Base-by-base conservation (phyloP, 2,888 invertebrate genomes). In the Panopea generosa region DNA sequence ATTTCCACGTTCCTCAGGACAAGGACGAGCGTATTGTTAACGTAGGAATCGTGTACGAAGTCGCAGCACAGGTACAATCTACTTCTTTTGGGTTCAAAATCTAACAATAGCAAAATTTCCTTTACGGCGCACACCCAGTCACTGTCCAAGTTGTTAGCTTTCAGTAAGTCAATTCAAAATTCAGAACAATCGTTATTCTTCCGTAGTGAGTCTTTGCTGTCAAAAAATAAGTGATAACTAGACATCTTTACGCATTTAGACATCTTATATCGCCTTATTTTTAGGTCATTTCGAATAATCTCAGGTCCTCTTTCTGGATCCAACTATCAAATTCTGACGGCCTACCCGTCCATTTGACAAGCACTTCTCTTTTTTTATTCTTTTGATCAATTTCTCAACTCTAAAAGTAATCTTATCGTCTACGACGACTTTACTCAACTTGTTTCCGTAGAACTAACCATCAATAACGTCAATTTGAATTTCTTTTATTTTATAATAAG, bases 31-130 rank as follows among this genome's bases (percentile, higher is more conserved):
- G 52, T 70, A 9, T 26, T 26, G 52, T 57, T 63, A 1, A 63
- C 70, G 50, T 49, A 63, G 16, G 70, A 50, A 20, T 70, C 57
- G 43, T 57, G 26, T 16, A 62, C 49, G 2, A 70, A n/a, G 50
- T 70, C 63, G 57, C 47, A 56, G 38, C 71, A 71, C 11, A 71
- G n/a, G 24, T 71, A 71, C 16, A 71, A 50, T 53, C 63, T 50
- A 20, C 22, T 33, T 22, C 27, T 27, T 55, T 40, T 66, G 2
- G 62, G 67, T 18, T 29, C 56, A 73, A 65, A 71, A 24, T 65
- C 45, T 27, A 57, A 59, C 9, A 43, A 43, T 14, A 65, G 16
- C 7, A 60, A 20, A 26, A 71, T 45, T 55, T 66, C 71, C 24
- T 18, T 60, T 26, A 74, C 16, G 9, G 43, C 66, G 26, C 68